These are phyloP conservation scores for Metridium senile DNA, from an alignment of 92 coral and sea anemone species.

Conservation along the genomic window DNA sequence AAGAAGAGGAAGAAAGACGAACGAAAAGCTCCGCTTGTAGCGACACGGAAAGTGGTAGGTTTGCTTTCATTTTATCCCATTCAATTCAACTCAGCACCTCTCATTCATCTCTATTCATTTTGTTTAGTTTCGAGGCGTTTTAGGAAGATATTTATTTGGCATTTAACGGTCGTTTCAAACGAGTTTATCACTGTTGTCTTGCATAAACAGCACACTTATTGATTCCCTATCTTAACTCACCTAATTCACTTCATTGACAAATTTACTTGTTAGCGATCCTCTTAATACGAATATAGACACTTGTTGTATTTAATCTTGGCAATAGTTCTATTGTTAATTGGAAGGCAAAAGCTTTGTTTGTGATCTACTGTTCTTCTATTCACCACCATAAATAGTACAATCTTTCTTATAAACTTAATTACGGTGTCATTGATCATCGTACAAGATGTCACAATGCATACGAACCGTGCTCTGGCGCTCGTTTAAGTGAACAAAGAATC, in stretches of 20 bases:
- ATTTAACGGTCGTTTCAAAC: conserved; percentile 8
- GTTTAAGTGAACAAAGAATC: not conserved
- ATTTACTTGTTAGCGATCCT: not conserved
- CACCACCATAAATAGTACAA: no score
- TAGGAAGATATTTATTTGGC: not conserved
- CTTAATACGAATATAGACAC: conserved; percentile 8
- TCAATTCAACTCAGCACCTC: not conserved
- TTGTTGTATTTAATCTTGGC: no score
- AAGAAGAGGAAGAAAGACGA: conserved; percentile 17
- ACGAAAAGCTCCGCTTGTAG: conserved; percentile 15
- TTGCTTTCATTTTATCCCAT: not conserved
- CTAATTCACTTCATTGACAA: not conserved
- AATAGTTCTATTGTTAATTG: conserved; percentile 9
- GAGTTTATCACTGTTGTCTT: not conserved
- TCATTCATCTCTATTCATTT: not conserved
- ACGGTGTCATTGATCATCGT: not conserved
- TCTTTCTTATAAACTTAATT: not conserved
- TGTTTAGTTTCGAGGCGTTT: not conserved
- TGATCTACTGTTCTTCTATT: not conserved
- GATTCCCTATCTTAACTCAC: not conserved
- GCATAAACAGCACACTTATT: not conserved
- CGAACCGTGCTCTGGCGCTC: not conserved
- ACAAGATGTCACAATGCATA: not conserved
- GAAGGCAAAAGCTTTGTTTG: not conserved
- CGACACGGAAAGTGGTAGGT: conserved; percentile 33